Conservation (phyloP, 2,888 invertebrate genomes). For the Quadriops clusia region DNA sequence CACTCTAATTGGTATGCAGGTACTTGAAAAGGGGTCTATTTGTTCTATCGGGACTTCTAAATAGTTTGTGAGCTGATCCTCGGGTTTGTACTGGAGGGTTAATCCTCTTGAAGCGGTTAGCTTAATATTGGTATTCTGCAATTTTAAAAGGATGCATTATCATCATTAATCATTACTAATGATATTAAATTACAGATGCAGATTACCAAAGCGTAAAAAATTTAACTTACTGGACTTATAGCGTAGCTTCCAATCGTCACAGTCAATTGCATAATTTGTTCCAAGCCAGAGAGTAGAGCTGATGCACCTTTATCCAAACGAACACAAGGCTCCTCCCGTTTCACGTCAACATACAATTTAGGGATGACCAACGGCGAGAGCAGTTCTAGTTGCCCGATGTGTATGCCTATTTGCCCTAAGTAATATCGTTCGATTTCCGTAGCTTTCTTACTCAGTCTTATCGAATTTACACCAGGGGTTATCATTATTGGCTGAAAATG, state of each 20-base stretch:
- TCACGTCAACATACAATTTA: constrained; percentile 40
- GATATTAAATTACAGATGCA: too few relatives aligned
- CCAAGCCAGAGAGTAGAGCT: constrained; percentile 69
- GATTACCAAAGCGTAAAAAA: constrained; percentile 6
- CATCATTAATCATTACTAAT: background rate
- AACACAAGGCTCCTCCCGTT: constrained; percentile 32
- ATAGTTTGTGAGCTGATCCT: constrained; percentile 37
- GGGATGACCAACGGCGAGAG: constrained; percentile 51
- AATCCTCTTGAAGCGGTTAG: constrained; percentile 59
- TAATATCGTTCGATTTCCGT: constrained; percentile 57
- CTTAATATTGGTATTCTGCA: constrained; percentile 47
- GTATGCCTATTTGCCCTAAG: constrained; percentile 56
- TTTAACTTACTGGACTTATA: constrained; percentile 49
- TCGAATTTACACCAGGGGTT: constrained; percentile 51
- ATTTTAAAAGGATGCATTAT: too few relatives aligned
- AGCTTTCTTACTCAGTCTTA: constrained; percentile 48
- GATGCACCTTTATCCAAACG: constrained; percentile 45
- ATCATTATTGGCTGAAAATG: constrained; percentile 30
- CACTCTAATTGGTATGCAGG: constrained; percentile 41
- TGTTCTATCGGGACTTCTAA: constrained; percentile 35
- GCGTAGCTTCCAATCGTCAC: constrained; percentile 68
- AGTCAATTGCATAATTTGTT: constrained; percentile 63
- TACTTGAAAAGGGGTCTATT: constrained; percentile 27
- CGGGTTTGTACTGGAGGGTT: constrained; percentile 39
- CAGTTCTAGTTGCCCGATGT: constrained; percentile 58